Conservation (phyloP, 37 sponge, comb jelly and placozoan genomes). For the Aplysina aerophoba region DNA sequence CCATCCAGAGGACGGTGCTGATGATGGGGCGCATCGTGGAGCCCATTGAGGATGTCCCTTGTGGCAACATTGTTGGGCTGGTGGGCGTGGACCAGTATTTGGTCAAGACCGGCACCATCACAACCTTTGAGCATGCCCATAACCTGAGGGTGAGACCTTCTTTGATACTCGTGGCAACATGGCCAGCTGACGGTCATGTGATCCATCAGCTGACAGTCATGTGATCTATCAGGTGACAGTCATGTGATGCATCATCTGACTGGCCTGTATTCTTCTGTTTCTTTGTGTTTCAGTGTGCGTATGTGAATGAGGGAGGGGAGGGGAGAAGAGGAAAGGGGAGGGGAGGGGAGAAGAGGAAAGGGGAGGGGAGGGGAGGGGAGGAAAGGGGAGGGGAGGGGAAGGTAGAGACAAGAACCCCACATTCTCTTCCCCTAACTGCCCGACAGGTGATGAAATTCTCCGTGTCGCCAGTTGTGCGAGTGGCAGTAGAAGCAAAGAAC, state of each 20-base stretch:
- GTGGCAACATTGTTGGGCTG: conserved; percentile 98
- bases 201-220: neutral
- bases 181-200: neutral
- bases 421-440: neutral
- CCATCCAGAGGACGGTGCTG: conserved; percentile 96
- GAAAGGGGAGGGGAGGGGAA: neutral
- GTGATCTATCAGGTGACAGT: neutral
- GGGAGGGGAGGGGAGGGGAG: too few relatives aligned
- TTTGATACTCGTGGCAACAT: neutral
- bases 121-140: conserved; percentile 95
- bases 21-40: conserved; percentile 99
- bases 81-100: conserved; percentile 99
- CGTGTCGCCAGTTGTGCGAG: conserved; percentile 98
- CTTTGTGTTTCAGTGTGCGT: conserved; percentile 1
- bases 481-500: conserved; percentile 98
- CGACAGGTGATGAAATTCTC: conserved; percentile 97
- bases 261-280: neutral
- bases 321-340: too few relatives aligned
- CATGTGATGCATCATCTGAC: neutral
- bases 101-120: conserved; percentile 98
- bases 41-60: conserved; percentile 98
- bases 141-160: conserved; percentile 80
- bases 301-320: neutral
- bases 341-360: too few relatives aligned
- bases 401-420: neutral